Evolutionary conservation across 2,797 vertebrate species (phyloP).

Genomic region (Anniella stebbinsi): DNA sequence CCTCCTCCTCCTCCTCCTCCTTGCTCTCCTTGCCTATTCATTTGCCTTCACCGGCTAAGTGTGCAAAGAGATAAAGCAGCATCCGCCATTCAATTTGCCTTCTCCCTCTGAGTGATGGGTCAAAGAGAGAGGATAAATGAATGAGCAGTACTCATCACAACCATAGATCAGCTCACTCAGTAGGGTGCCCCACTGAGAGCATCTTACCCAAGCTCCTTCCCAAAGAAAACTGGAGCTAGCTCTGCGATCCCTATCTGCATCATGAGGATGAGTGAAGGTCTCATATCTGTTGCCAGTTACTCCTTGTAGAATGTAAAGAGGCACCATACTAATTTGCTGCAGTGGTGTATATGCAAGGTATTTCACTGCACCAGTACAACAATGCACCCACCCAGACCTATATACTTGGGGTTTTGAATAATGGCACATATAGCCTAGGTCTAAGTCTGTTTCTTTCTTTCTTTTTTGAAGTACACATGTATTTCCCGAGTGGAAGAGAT

Average conservation of each 20-base stretch:
- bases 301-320: background rate
- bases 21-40: background rate
- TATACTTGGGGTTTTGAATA: background rate
- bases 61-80: background rate
- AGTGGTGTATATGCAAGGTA: background rate
- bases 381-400: background rate
- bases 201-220: background rate
- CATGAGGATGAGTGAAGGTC: background rate
- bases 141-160: background rate
- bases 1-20: background rate
- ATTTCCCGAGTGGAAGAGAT: background rate
- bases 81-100: background rate
- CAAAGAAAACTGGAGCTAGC: background rate
- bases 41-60: background rate
- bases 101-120: background rate
- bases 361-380: background rate
- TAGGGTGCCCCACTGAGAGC: background rate
- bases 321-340: background rate
- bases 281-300: background rate
- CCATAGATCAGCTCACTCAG: background rate
- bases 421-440: background rate
- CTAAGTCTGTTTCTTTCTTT: background rate
- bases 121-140: background rate
- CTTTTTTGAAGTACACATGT: background rate
- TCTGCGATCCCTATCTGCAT: background rate